Conservation (phyloP, 2,888 invertebrate species). For the Anthrax anthrax region DNA sequence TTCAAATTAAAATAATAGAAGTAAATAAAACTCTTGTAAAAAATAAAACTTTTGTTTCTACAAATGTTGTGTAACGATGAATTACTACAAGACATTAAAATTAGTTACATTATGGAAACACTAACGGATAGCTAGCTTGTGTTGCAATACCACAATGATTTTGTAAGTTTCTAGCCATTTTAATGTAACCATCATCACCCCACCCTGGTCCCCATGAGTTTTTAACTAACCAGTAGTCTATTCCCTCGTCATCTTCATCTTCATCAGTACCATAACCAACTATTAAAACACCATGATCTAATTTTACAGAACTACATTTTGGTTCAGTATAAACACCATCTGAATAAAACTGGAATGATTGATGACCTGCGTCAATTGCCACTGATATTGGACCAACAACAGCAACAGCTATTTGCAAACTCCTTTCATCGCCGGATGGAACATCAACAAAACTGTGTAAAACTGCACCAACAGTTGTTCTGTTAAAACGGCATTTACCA, state of each 20-base stretch:
- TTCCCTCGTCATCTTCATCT: slow-evolving; percentile 1
- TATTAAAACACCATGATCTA: slow-evolving; percentile 51
- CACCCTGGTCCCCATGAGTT: slow-evolving; percentile 11
- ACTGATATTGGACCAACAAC: slow-evolving; percentile 67
- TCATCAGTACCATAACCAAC: slow-evolving; percentile 9
- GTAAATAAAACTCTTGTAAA: too few species aligned
- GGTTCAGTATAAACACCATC: slow-evolving; percentile 61
- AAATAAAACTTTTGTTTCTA: too few species aligned
- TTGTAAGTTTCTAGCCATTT: slow-evolving; percentile 5
- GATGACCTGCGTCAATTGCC: slow-evolving; percentile 66
- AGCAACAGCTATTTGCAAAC: slow-evolving; percentile 56
- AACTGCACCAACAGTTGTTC: slow-evolving; percentile 61
- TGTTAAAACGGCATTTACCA: slow-evolving; percentile 12
- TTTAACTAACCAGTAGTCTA: slow-evolving; percentile 11
- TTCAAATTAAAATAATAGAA: too few species aligned
- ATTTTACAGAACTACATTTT: slow-evolving; percentile 47
- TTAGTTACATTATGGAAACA: too few species aligned
- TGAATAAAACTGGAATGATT: slow-evolving; percentile 64
- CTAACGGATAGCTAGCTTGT: slow-evolving; percentile 24
- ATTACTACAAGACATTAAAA: too few species aligned
- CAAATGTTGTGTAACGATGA: too few species aligned
- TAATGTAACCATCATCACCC: slow-evolving; percentile 11
- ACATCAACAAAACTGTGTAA: slow-evolving; percentile 51
- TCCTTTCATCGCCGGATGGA: slow-evolving; percentile 53
- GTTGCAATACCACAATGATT: slow-evolving; percentile 10